phyloP scores from a whole-genome alignment of 1,140 invertebrate species.

The Stegodyphus mimosarum region DNA sequence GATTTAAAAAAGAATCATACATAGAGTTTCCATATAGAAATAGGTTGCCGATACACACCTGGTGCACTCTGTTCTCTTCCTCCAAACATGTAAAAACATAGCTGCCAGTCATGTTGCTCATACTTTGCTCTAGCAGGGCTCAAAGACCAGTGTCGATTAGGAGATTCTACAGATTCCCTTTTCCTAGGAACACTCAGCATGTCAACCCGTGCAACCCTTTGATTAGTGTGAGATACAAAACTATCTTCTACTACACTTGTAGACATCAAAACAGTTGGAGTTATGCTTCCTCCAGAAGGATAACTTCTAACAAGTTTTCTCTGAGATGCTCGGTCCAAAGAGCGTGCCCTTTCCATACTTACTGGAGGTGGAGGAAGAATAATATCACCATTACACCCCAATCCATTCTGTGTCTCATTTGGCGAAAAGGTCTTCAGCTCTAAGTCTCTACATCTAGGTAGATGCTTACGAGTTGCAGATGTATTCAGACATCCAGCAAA shows the following conservation, averaged over 20 bases:
- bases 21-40: conserved; percentile 65
- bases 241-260: conserved; percentile 45
- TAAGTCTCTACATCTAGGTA: conserved; percentile 35
- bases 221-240: conserved; percentile 37
- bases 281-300: conserved; percentile 55
- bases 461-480: background rate
- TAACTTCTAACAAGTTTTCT: conserved; percentile 51
- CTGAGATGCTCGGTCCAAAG: conserved; percentile 59
- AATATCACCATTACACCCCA: conserved; percentile 16
- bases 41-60: conserved; percentile 64
- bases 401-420: background rate
- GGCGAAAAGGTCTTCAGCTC: conserved; percentile 62
- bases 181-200: background rate
- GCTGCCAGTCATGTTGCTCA: conserved; percentile 63
- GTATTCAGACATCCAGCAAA: conserved; percentile 62
- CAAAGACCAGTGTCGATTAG: conserved; percentile 31
- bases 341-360: conserved; percentile 55
- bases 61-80: conserved; percentile 62
- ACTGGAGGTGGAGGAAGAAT: conserved; percentile 42
- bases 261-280: conserved; percentile 48
- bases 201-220: conserved; percentile 3
- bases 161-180: conserved; percentile 2
- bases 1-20: conserved; percentile 57
- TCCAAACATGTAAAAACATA: conserved; percentile 65
- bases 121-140: conserved; percentile 34